These are phyloP conservation scores for Tanypteryx hageni DNA, from an alignment of 2,888 invertebrate species.

Conservation along the genomic window DNA sequence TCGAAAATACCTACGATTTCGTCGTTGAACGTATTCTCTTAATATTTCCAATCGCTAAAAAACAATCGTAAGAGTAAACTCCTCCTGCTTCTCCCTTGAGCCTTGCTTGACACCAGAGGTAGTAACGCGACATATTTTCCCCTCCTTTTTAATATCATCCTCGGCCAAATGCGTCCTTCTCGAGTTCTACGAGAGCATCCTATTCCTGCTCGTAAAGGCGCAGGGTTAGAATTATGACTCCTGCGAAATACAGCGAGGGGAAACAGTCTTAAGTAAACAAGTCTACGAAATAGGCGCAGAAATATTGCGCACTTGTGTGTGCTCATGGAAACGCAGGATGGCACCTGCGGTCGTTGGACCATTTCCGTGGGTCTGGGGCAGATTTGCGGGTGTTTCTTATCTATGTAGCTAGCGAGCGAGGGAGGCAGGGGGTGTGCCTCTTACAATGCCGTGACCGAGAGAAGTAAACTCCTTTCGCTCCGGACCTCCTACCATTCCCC, in stretches of 20 bases:
- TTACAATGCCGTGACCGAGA: slow-evolving; percentile 17
- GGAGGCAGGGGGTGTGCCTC: background rate
- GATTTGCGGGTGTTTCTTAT: background rate
- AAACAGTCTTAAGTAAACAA: background rate
- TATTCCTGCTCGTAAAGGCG: too few relatives aligned
- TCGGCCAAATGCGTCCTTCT: too few relatives aligned
- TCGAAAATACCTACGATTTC: too few relatives aligned
- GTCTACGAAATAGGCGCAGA: background rate
- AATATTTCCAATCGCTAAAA: too few relatives aligned
- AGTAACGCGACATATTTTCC: too few relatives aligned
- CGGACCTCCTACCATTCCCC: background rate
- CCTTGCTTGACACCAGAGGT: too few relatives aligned
- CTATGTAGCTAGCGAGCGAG: background rate
- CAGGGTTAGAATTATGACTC: too few relatives aligned
- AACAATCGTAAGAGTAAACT: too few relatives aligned
- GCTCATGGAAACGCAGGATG: background rate
- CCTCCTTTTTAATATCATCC: too few relatives aligned
- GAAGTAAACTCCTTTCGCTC: background rate
- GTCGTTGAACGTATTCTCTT: too few relatives aligned
- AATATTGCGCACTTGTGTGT: slow-evolving; percentile 22
- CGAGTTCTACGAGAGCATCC: too few relatives aligned
- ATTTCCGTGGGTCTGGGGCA: slow-evolving; percentile 15
- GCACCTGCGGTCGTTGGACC: slow-evolving; percentile 16
- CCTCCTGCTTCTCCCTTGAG: too few relatives aligned
- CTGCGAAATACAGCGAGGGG: background rate